These are phyloP conservation scores for Solea solea DNA, from an alignment of 2,113 vertebrate species.

Conservation along the genomic window DNA sequence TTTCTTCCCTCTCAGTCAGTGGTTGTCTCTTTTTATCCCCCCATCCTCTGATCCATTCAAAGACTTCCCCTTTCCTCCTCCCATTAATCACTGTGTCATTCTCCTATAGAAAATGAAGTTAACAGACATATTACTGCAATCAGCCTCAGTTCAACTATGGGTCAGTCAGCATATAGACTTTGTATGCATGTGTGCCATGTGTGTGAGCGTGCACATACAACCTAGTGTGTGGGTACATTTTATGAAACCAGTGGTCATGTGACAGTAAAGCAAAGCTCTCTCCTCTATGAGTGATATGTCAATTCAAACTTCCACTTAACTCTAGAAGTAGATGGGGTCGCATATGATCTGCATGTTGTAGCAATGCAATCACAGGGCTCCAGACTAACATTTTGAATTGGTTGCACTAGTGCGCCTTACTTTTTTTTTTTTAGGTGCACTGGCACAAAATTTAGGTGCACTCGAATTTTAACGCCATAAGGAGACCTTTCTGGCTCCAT, in stretches of 20 bases:
- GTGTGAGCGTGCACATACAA: not conserved
- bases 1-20: constrained; percentile 8
- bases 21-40: constrained; percentile 17
- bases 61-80: constrained; percentile 23
- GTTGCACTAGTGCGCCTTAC: too few species aligned
- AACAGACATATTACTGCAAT: constrained; percentile 72
- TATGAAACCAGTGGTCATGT: not conserved
- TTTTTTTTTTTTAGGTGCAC: too few species aligned
- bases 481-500: too few species aligned
- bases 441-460: too few species aligned
- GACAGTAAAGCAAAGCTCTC: not conserved
- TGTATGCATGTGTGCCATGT: not conserved
- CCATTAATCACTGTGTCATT: constrained; percentile 64
- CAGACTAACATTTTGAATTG: too few species aligned
- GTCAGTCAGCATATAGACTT: constrained; percentile 45
- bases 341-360: constrained; percentile 54
- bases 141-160: constrained; percentile 64
- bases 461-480: too few species aligned
- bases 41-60: constrained; percentile 12
- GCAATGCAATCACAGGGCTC: constrained; percentile 38
- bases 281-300: constrained; percentile 11
- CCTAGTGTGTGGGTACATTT: constrained; percentile 5
- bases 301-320: constrained; percentile 54
- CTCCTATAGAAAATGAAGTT: constrained; percentile 66
- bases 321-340: constrained; percentile 26